These are phyloP conservation scores for Pseudococcus longispinus DNA, from an alignment of 2,888 invertebrate species.

Conservation along the genomic window DNA sequence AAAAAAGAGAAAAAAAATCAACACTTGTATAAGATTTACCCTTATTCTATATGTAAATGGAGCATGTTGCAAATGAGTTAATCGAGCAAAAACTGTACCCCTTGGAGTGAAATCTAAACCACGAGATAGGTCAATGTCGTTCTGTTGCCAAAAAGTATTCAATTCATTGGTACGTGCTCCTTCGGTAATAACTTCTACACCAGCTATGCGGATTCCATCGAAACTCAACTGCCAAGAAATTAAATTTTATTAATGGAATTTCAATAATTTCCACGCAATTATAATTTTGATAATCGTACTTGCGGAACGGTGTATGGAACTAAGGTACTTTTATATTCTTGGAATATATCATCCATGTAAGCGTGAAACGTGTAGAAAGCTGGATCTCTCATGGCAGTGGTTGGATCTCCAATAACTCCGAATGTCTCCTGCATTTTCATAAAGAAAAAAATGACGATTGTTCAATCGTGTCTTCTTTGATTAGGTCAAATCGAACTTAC, in stretches of 20 bases:
- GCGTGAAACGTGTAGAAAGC: conserved; percentile 86
- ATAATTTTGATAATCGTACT: conserved; percentile 63
- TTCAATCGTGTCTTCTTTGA: no score
- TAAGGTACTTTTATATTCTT: conserved; percentile 75
- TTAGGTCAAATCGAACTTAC: no score
- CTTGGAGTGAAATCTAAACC: conserved; percentile 84
- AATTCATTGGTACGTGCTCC: conserved; percentile 68
- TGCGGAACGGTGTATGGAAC: conserved; percentile 70
- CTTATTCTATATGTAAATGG: conserved; percentile 70
- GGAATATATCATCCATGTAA: conserved; percentile 79
- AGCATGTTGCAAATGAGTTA: conserved; percentile 80
- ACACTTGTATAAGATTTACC: conserved; percentile 60
- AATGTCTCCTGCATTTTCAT: conserved; percentile 83
- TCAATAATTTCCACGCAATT: not conserved
- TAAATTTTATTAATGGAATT: not conserved
- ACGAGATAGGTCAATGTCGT: conserved; percentile 76
- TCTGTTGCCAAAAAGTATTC: conserved; percentile 80
- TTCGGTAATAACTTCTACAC: conserved; percentile 67
- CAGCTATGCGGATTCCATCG: conserved; percentile 70
- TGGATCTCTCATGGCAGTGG: conserved; percentile 87
- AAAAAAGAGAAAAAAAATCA: not conserved
- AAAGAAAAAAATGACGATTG: no score
- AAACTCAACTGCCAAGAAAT: conserved; percentile 67
- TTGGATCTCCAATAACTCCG: conserved; percentile 82
- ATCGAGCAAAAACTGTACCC: conserved; percentile 75